A percentile compares a stretch with the other conserved stretches of the same genome.
These are phyloP conservation scores for Cryptus armator DNA, from an alignment of 2,888 invertebrate species.

Conservation along the genomic window DNA sequence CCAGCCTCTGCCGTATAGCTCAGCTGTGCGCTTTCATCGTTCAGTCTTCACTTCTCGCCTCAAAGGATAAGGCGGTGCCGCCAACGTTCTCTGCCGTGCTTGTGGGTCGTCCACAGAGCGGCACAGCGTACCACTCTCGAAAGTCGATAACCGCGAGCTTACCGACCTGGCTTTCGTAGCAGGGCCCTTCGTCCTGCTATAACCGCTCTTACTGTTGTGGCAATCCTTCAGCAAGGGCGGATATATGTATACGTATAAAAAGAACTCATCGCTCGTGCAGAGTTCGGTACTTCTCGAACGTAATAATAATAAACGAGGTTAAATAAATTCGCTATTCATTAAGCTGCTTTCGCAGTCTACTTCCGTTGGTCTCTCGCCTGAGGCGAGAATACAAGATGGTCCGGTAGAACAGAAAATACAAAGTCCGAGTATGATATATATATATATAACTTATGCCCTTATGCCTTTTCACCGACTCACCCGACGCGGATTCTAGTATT, in stretches of 20 bases:
- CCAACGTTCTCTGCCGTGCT: conserved; percentile 26
- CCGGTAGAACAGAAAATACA: conserved; percentile 49
- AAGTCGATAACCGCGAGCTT: conserved; percentile 64
- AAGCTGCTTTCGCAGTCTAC: conserved; percentile 20
- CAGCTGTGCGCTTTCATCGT: conserved; percentile 33
- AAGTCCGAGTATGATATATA: conserved; percentile 24
- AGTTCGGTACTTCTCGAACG: too few species aligned
- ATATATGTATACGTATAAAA: conserved; percentile 3
- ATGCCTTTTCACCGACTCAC: conserved; percentile 5
- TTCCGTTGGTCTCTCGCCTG: conserved; percentile 27
- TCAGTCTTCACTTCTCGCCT: conserved; percentile 49
- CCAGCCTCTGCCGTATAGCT: conserved; percentile 39
- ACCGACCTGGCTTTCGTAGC: conserved; percentile 61
- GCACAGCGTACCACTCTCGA: conserved; percentile 49
- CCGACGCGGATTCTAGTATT: conserved; percentile 10
- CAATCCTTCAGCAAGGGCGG: background rate
- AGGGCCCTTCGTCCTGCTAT: conserved; percentile 62
- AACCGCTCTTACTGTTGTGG: conserved; percentile 2
- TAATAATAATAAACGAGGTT: conserved; percentile 48
- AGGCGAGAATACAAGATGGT: conserved; percentile 36
- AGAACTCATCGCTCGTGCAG: background rate
- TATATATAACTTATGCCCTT: conserved; percentile 13
- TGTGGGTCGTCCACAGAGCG: conserved; percentile 5
- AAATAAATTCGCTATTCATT: conserved; percentile 59
- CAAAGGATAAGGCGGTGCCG: conserved; percentile 60